Percentiles rank a stretch among this genome's conserved stretches.
phyloP scores from a whole-genome alignment of 1,140 invertebrate genomes.

The Cardiocondyla obscurior region DNA sequence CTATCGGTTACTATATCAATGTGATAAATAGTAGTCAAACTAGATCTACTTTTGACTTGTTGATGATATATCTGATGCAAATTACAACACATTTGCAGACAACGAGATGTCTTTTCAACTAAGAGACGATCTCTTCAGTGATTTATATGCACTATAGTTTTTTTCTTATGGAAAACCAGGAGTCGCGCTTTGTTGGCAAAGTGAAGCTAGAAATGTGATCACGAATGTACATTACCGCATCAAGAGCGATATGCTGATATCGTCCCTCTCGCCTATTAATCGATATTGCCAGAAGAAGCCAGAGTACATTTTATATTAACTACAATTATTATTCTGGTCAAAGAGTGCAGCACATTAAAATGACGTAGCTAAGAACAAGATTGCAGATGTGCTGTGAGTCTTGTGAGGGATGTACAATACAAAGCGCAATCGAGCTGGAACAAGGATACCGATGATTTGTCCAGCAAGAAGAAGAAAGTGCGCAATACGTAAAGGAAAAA shows the following conservation, averaged over 20 bases:
- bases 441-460: constrained; percentile 33
- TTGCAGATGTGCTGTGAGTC: background rate
- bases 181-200: constrained; percentile 46
- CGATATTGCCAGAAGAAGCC: constrained; percentile 13
- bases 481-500: background rate
- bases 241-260: constrained; percentile 48
- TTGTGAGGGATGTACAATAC: constrained; percentile 13
- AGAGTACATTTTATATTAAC: constrained; percentile 55
- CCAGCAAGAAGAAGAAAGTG: background rate
- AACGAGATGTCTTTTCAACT: constrained; percentile 32
- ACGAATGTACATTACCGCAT: background rate
- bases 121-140: constrained; percentile 18
- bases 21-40: constrained; percentile 60
- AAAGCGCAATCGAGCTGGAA: background rate
- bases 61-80: constrained; percentile 41
- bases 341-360: constrained; percentile 26
- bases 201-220: constrained; percentile 36
- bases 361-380: constrained; percentile 23
- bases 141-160: constrained; percentile 56
- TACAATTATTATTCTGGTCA: constrained; percentile 59
- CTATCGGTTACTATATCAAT: constrained; percentile 51
- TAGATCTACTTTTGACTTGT: constrained; percentile 55
- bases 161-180: constrained; percentile 13
- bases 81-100: constrained; percentile 29
- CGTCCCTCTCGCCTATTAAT: constrained; percentile 58